Evolutionary conservation across 2,113 vertebrate genomes (phyloP).

Genomic region (Marcusenius ussheri): DNA sequence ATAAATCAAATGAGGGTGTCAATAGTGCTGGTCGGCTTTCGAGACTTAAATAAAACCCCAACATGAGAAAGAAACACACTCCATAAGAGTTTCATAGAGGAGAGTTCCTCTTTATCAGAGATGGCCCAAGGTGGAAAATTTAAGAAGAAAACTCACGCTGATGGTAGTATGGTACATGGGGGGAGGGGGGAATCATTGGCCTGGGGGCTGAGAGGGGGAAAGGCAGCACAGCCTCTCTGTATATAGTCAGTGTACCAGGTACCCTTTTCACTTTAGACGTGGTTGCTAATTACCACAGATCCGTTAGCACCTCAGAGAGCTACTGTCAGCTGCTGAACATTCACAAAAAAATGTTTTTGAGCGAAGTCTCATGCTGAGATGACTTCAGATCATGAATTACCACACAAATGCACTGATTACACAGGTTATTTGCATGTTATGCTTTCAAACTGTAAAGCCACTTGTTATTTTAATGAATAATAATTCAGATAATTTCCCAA

Average conservation of each 20-base stretch:
- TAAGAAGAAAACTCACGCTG: neutral
- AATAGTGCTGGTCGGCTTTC: neutral
- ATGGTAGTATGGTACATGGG: conserved; percentile 8
- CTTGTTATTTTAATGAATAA: conserved; percentile 13
- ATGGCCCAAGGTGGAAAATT: conserved; percentile 22
- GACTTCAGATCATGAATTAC: neutral
- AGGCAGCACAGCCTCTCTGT: neutral
- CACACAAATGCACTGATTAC: neutral
- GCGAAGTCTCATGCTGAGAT: neutral
- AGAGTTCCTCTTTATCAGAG: conserved; percentile 17
- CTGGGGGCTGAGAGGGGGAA: neutral
- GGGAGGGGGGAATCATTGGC: neutral
- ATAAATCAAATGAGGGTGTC: conserved; percentile 34
- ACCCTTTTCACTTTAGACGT: neutral
- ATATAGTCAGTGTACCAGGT: neutral
- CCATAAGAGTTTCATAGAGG: conserved; percentile 10
- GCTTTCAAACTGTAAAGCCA: conserved; percentile 8
- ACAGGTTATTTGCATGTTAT: neutral
- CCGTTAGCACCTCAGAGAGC: neutral
- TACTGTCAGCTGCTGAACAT: neutral
- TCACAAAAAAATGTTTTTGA: neutral
- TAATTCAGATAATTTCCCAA: neutral
- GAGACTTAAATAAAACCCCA: conserved; percentile 20
- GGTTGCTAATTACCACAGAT: neutral
- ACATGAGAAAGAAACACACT: conserved; percentile 15